Percentiles rank a stretch among this genome's conserved stretches.
Evolutionary conservation across 2,113 vertebrate genomes (phyloP).

Genomic region (Anhinga anhinga): DNA sequence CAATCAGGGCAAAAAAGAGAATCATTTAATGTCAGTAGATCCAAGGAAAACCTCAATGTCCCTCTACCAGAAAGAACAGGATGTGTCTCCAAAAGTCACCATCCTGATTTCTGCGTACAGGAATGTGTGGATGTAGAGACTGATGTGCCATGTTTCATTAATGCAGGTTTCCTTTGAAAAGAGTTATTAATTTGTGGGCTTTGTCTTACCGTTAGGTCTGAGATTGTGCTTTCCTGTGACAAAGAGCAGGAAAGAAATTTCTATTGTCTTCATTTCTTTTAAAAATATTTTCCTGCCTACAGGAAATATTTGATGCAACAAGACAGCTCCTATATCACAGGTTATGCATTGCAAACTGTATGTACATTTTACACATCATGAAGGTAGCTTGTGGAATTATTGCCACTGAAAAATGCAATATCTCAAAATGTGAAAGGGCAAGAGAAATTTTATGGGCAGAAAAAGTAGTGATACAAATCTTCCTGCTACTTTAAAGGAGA

Average conservation of each 20-base stretch:
- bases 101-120: neutral
- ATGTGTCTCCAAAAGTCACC: neutral
- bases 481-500: neutral
- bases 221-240: neutral
- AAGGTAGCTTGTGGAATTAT: neutral
- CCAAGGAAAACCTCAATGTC: neutral
- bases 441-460: neutral
- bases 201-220: neutral
- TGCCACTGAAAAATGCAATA: neutral
- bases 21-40: neutral
- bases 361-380: neutral
- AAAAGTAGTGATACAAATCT: neutral
- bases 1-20: slow-evolving; percentile 17
- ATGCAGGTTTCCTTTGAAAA: neutral
- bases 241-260: neutral
- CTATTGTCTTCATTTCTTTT: neutral
- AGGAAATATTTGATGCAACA: neutral
- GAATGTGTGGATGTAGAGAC: neutral
- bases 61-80: neutral
- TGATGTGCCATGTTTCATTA: neutral
- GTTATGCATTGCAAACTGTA: neutral
- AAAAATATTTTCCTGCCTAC: neutral
- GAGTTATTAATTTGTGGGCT: neutral
- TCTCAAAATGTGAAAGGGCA: neutral
- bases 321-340: neutral